A percentile compares a stretch with the other conserved stretches of the same genome.
phyloP scores from a whole-genome alignment of 2,888 invertebrate species.

The Metacarcinus magister region DNA sequence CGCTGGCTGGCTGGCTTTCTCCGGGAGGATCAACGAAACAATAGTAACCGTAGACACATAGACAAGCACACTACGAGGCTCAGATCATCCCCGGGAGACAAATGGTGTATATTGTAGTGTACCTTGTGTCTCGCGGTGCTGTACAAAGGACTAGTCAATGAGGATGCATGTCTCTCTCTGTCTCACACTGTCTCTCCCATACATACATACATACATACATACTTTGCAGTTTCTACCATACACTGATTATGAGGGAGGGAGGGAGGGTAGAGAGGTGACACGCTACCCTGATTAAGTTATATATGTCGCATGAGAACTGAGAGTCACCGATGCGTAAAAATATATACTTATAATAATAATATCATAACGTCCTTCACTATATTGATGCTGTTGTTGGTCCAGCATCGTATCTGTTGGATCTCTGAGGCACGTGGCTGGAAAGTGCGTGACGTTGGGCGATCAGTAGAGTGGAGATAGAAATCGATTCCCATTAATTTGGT shows the following conservation, averaged over 20 bases:
- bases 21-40: not conserved
- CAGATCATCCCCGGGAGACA: slow-evolving; percentile 12
- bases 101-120: not conserved
- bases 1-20: not conserved
- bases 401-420: not conserved
- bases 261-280: not conserved
- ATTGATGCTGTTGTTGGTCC: not conserved
- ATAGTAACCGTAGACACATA: not conserved
- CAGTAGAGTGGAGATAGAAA: not conserved
- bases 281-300: not conserved
- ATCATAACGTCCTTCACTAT: not conserved
- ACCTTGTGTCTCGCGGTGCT: not conserved
- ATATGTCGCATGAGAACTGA: not conserved
- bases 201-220: not conserved
- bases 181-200: too few species aligned
- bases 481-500: not conserved
- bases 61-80: not conserved
- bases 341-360: not conserved
- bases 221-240: not conserved
- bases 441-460: not conserved
- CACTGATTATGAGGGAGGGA: not conserved
- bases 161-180: not conserved
- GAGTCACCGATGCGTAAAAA: not conserved
- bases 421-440: not conserved
- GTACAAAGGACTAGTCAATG: not conserved